phyloP scores from a whole-genome alignment of 2,888 invertebrate genomes.

The Nomada fucata region DNA sequence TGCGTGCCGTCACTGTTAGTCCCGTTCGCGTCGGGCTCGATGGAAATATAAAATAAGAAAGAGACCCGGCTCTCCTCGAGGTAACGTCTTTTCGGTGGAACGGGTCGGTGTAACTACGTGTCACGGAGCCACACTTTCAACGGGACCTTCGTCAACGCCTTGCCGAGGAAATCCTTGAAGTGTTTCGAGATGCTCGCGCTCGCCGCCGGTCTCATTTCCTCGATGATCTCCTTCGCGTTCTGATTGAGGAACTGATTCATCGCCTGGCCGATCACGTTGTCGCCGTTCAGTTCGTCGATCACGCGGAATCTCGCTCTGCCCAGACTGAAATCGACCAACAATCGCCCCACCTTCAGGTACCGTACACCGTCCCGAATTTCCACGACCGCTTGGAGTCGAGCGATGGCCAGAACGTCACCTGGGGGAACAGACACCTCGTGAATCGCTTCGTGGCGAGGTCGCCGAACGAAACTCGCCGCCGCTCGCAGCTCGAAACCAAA shows the following conservation, averaged over 20 bases:
- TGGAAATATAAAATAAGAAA: background rate
- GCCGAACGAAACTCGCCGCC: too few species aligned
- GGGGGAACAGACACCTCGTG: slow-evolving; percentile 71
- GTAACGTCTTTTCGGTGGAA: background rate
- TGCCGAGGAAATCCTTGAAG: slow-evolving; percentile 90
- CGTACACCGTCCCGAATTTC: slow-evolving; percentile 86
- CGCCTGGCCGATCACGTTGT: slow-evolving; percentile 92
- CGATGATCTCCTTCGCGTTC: slow-evolving; percentile 92
- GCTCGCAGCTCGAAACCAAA: too few species aligned
- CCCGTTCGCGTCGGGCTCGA: background rate
- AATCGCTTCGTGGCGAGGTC: background rate
- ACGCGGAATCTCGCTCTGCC: slow-evolving; percentile 90
- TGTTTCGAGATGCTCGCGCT: slow-evolving; percentile 89
- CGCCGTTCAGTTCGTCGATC: slow-evolving; percentile 89
- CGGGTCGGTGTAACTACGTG: slow-evolving; percentile 48
- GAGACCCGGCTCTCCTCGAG: background rate
- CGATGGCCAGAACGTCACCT: slow-evolving; percentile 90
- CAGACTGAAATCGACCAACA: slow-evolving; percentile 90
- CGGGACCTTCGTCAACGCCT: slow-evolving; percentile 90
- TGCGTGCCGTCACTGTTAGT: background rate
- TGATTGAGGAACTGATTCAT: slow-evolving; percentile 94
- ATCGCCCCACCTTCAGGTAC: slow-evolving; percentile 89
- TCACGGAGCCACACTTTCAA: slow-evolving; percentile 88
- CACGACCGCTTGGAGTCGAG: slow-evolving; percentile 90
- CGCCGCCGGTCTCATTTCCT: slow-evolving; percentile 93